phyloP scores from a whole-genome alignment of 1,140 invertebrate genomes.

The Calephelis nemesis region DNA sequence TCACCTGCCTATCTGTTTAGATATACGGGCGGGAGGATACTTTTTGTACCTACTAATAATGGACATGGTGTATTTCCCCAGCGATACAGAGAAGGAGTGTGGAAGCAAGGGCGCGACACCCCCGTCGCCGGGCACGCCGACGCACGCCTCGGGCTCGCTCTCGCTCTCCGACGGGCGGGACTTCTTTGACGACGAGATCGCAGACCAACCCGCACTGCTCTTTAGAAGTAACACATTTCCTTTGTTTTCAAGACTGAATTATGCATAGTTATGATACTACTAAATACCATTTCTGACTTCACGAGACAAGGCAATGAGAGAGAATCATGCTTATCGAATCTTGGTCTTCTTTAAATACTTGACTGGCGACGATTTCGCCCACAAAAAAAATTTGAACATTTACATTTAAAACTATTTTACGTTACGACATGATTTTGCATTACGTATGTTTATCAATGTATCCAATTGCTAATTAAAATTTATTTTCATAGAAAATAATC shows the following conservation, averaged over 20 bases:
- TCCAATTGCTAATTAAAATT: neutral
- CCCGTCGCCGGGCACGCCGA: constrained; percentile 86
- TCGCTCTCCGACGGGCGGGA: constrained; percentile 86
- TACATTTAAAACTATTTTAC: no score
- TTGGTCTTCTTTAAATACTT: no score
- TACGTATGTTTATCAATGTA: neutral
- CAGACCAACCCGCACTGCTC: constrained; percentile 91
- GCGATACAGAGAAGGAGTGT: constrained; percentile 38
- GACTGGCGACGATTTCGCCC: no score
- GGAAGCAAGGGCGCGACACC: constrained; percentile 69
- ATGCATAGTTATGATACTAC: neutral
- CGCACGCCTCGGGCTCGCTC: constrained; percentile 87
- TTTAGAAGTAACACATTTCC: constrained; percentile 81
- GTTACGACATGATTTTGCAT: no score
- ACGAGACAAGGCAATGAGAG: no score
- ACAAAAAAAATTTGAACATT: no score
- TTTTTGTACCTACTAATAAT: no score
- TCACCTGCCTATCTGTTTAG: no score
- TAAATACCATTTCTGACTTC: no score
- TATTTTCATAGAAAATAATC: constrained; percentile 55
- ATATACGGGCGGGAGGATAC: no score
- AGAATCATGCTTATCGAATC: no score
- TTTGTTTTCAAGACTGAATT: neutral
- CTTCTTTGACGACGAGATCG: constrained; percentile 93
- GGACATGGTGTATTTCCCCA: constrained; percentile 17